Evolutionary conservation across 2,797 vertebrate genomes (phyloP), one percentile per base, ranked within the genome.

Genomic region (Crenuchus spilurus): DNA sequence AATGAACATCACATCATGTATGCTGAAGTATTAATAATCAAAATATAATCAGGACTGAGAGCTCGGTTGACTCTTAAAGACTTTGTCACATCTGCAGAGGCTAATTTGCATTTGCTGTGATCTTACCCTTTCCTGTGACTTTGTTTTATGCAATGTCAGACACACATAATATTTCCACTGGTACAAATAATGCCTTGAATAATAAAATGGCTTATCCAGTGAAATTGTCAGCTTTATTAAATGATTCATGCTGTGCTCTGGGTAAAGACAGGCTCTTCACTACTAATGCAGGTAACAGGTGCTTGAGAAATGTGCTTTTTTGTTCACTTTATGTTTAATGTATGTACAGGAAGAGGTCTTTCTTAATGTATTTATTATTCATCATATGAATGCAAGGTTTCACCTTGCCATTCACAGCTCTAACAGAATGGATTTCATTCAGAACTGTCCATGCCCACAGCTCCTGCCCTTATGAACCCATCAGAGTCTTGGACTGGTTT

Each of bases 211-310:
- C 83, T 76, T 77, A 84, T 86, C 80, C 80, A 75, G 3, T 16
- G 55, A 72, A 1, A 42, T 81, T 86, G 83, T 83, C 84, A 82
- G 79, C 48, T 71, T 84, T 75, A 68, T 83, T 91, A 77, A 90
- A 89, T 90, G 80, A 91, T 90, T 88, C 79, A 88, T 77, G 75
- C n/a, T 54, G 42, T 42, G 81, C 51, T 82, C 86, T 80, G 82
- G 83, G 88, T 81, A 83, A 80, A 85, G 67, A 80, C 77, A 77
- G 80, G 82, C 80, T 86, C 24, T 14, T 70, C 85, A 64, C 63
- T 76, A 74, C 49, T 62, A 75, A 64, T 84, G 79, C 77, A 83
- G 64, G 87, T 82, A 82, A 61, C 26, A 81, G 76, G 86, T 77
- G 84, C 82, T 80, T 28, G 4, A 26, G 10, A 52, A 28, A 52